phyloP scores from a whole-genome alignment of 2,113 vertebrate species.

The Euleptes europaea region DNA sequence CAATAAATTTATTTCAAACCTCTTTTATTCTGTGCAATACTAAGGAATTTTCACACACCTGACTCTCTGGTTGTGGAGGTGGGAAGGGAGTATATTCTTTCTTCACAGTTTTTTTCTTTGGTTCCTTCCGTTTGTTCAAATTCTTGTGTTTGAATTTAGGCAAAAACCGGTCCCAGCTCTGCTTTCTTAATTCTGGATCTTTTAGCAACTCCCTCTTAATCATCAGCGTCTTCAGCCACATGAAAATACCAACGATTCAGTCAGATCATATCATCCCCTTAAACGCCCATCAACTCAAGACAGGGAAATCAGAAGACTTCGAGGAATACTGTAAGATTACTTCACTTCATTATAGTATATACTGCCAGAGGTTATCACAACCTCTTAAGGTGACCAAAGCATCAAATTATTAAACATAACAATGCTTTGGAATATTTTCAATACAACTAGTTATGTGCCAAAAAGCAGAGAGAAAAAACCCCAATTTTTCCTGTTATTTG shows the following conservation, averaged over 20 bases:
- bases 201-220: conserved; percentile 94
- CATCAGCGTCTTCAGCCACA: conserved; percentile 88
- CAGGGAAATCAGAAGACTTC: background rate
- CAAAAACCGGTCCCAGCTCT: conserved; percentile 95
- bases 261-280: background rate
- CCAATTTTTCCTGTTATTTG: background rate
- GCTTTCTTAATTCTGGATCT: conserved; percentile 87
- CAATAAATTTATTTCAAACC: background rate
- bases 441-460: background rate
- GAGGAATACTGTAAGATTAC: background rate
- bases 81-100: conserved; percentile 97
- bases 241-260: conserved; percentile 28
- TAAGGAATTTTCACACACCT: conserved; percentile 75
- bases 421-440: background rate
- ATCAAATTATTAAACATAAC: background rate
- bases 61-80: conserved; percentile 91
- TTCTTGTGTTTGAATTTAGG: conserved; percentile 94
- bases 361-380: background rate
- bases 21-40: background rate
- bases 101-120: conserved; percentile 90
- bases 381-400: background rate
- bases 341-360: background rate
- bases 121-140: conserved; percentile 90
- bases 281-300: background rate
- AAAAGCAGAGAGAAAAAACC: background rate